These are phyloP conservation scores for Euura saliciscinereae DNA, from an alignment of 1,140 invertebrate genomes.

Conservation along the genomic window DNA sequence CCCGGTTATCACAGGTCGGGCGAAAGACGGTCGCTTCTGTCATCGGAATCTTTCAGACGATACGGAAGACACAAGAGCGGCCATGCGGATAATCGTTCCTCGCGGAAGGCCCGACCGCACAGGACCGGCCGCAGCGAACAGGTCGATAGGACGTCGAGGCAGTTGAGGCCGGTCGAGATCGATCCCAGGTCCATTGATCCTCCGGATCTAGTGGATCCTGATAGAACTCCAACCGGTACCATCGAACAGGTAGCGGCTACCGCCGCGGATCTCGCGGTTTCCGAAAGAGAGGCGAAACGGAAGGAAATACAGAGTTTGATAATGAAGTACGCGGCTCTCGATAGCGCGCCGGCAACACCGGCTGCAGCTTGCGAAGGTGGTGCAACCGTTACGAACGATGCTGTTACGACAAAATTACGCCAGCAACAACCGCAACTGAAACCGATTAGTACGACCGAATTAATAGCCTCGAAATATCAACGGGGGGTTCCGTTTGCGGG, in stretches of 20 bases:
- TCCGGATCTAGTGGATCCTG: slow-evolving; percentile 27
- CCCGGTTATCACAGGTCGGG: slow-evolving; percentile 29
- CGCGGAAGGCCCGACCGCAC: slow-evolving; percentile 34
- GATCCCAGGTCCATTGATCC: slow-evolving; percentile 10
- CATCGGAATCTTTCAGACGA: slow-evolving; percentile 33
- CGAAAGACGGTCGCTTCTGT: slow-evolving; percentile 19
- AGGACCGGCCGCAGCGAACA: slow-evolving; percentile 52
- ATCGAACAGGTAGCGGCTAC: slow-evolving; percentile 51
- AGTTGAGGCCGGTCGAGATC: slow-evolving; percentile 48
- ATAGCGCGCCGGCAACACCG: slow-evolving; percentile 64
- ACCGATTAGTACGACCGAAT: slow-evolving; percentile 48
- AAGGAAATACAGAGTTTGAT: slow-evolving; percentile 83
- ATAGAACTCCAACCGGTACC: slow-evolving; percentile 58
- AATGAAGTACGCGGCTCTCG: slow-evolving; percentile 75
- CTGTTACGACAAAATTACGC: slow-evolving; percentile 16
- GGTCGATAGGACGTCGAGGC: slow-evolving; percentile 27
- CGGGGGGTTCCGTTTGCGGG: slow-evolving; percentile 34
- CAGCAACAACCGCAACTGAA: not conserved
- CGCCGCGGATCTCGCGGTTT: slow-evolving; percentile 62
- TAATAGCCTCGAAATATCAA: slow-evolving; percentile 58
- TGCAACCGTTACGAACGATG: slow-evolving; percentile 20
- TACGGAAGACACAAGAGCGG: slow-evolving; percentile 52
- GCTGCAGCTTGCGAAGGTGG: slow-evolving; percentile 45
- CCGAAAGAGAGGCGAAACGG: slow-evolving; percentile 74
- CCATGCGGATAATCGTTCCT: slow-evolving; percentile 39